Conservation (phyloP, 2,797 vertebrate species). For the Rhinogobio ventralis region DNA sequence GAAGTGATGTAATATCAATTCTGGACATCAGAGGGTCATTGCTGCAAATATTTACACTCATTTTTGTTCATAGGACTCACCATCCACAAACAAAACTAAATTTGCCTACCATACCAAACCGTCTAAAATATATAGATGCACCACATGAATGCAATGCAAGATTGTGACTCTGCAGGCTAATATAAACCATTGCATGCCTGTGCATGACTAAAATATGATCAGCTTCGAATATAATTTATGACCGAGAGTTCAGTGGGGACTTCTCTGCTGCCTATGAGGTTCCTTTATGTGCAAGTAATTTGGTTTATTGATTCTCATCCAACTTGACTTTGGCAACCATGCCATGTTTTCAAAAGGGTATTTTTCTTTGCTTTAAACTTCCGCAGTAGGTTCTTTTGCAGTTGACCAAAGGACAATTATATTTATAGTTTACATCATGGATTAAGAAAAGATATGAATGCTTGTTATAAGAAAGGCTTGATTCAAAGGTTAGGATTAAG, state of each 20-base stretch:
- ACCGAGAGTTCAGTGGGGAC: background rate
- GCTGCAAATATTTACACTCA: background rate
- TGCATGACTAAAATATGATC: background rate
- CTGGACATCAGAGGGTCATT: background rate
- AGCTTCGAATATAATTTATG: constrained; percentile 8
- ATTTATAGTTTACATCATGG: background rate
- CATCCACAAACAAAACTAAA: background rate
- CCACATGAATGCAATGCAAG: background rate
- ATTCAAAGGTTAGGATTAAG: constrained; percentile 12
- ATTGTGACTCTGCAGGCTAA: constrained; percentile 11
- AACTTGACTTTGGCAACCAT: background rate
- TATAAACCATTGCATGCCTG: background rate
- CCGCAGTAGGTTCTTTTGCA: background rate
- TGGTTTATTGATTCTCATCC: background rate
- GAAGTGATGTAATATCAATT: background rate
- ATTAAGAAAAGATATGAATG: background rate
- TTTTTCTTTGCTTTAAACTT: constrained; percentile 51
- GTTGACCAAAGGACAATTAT: background rate
- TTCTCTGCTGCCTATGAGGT: background rate
- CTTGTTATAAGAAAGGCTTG: background rate
- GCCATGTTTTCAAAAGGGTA: constrained; percentile 53
- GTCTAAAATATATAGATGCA: background rate
- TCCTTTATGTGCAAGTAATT: background rate
- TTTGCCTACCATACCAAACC: background rate
- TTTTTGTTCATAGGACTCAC: background rate